phyloP scores from a whole-genome alignment of 2,113 vertebrate genomes.

The Myrmecobius fasciatus region DNA sequence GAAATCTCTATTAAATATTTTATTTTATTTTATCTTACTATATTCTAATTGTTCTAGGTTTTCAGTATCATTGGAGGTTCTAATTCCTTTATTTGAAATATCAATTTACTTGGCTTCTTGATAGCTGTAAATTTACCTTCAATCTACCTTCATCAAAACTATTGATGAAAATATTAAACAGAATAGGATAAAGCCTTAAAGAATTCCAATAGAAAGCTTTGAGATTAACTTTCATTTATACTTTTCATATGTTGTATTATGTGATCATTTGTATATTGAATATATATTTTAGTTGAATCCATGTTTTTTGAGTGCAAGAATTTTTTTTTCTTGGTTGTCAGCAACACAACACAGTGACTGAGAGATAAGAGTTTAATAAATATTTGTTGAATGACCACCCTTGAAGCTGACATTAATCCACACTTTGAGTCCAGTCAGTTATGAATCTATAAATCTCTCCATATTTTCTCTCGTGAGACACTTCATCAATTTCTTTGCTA shows the following conservation, averaged over 20 bases:
- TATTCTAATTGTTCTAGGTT: background rate
- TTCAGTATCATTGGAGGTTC: background rate
- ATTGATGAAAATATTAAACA: background rate
- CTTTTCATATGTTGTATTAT: background rate
- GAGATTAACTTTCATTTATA: background rate
- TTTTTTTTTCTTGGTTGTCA: background rate
- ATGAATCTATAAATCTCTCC: background rate
- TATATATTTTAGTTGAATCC: background rate
- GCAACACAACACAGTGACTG: background rate
- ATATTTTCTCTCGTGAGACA: background rate
- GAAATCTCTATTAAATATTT: background rate
- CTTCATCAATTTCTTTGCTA: background rate
- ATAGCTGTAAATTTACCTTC: background rate
- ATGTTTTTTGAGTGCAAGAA: background rate
- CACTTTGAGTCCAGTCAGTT: background rate
- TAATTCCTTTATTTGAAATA: background rate
- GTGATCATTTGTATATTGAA: background rate
- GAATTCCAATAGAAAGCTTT: background rate
- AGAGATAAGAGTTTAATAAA: background rate
- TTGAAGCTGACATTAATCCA: background rate
- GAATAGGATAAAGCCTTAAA: background rate
- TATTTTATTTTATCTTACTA: background rate
- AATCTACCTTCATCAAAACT: background rate
- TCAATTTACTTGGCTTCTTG: background rate
- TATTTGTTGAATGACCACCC: background rate